Conservation (phyloP, 2,888 invertebrate species). For the Leptinotarsa tumamoca region DNA sequence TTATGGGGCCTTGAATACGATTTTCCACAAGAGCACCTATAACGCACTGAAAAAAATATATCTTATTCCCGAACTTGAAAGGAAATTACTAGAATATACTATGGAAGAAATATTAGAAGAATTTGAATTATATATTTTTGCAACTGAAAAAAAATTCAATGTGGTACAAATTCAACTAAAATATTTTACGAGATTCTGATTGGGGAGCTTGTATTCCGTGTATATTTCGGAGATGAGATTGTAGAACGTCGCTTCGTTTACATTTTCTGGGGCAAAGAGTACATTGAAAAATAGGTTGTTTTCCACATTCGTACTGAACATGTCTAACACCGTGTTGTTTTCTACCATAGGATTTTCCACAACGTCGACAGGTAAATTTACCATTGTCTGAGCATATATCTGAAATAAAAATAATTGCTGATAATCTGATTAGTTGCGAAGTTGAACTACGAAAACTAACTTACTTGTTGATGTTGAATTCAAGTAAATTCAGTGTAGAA, state of each 20-base stretch:
- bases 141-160: not conserved
- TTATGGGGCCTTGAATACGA: constrained; percentile 15
- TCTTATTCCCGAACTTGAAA: too few relatives aligned
- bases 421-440: too few relatives aligned
- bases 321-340: constrained; percentile 66
- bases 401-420: not conserved
- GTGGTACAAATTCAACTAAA: not conserved
- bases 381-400: constrained; percentile 7
- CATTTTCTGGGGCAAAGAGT: constrained; percentile 47
- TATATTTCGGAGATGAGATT: constrained; percentile 20
- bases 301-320: constrained; percentile 62
- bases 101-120: not conserved
- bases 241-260: constrained; percentile 32
- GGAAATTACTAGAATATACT: too few relatives aligned
- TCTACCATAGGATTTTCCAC: constrained; percentile 30
- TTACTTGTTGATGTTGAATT: not conserved
- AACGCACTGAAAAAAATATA: constrained; percentile 1
- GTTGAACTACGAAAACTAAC: not conserved
- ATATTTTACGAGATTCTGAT: not conserved
- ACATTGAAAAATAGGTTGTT: constrained; percentile 62
- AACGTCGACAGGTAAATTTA: constrained; percentile 19
- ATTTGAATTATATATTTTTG: not conserved
- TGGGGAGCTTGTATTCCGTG: constrained; percentile 14
- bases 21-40: constrained; percentile 2
- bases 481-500: too few relatives aligned